Base-by-base conservation (phyloP, 2,797 vertebrate genomes). In the Melanotaenia parkinsoni region DNA sequence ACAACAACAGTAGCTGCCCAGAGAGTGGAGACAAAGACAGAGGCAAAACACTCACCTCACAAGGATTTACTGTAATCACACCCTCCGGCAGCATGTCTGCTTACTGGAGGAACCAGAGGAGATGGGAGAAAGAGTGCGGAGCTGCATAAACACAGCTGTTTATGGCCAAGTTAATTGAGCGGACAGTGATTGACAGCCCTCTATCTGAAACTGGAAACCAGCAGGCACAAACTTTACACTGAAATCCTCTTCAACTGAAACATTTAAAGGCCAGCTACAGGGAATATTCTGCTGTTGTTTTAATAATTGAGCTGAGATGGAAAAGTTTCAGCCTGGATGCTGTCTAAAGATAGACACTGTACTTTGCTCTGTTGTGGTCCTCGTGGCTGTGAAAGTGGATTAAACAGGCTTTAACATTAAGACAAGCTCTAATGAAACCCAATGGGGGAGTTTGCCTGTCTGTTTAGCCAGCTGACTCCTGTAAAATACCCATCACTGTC, bases 391-490 rank as follows among this genome's bases (percentile, higher is more conserved):
- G 91, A 86, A 93, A 94, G 93, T 93, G 90, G 90, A 94, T 94
- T 93, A 93, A 87, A 91, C 61, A 63, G 82, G 89, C 85, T 91
- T 91, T 84, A 90, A 90, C 92, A 92, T 93, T 89, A 91, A 92
- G 91, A 91, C 35, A 57, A 82, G 87, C 88, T 76, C 88, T 93
- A 93, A 94, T 93, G 91, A 91, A 93, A 92, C 89, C 89, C 90
- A 91, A 84, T 82, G 81, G 87, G 83, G 90, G 90, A 86, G 87
- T 91, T 89, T 92, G 89, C 37, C 79, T 54, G 83, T 92, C 91
- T 93, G 90, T 92, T 92, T 92, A 81, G 86, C 88, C 92, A 93
- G 93, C 92, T 93, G 92, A 94, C 88, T 92, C 87, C 84, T 33
- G 88, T 86, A 84, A 91, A 87, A 86, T 80, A 82, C 63, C 83